These are phyloP conservation scores for Meteorus cinctellus DNA, from an alignment of 2,888 invertebrate genomes.

Conservation along the genomic window DNA sequence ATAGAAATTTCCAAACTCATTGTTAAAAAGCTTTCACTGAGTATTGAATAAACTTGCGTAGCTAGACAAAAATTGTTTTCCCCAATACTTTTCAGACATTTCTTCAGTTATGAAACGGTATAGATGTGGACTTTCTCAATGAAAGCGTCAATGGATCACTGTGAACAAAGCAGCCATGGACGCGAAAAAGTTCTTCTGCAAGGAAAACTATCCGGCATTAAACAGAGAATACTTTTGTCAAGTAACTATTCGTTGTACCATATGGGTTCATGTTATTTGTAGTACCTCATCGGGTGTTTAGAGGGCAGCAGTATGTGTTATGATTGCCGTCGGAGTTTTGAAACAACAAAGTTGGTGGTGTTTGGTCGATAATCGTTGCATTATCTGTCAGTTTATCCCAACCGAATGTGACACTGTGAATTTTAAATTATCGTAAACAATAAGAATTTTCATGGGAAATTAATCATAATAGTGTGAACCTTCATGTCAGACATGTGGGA, in stretches of 20 bases:
- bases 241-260: neutral
- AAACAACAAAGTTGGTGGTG: conserved; percentile 21
- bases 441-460: conserved; percentile 24
- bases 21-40: neutral
- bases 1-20: conserved; percentile 19
- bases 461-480: neutral
- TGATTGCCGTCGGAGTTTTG: neutral
- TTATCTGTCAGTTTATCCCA: conserved; percentile 30
- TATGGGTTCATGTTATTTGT: neutral
- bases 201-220: no score
- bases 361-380: conserved; percentile 51
- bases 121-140: neutral
- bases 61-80: neutral
- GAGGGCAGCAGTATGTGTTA: neutral
- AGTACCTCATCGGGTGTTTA: neutral
- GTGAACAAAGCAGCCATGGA: neutral
- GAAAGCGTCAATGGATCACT: neutral
- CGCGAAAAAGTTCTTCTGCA: no score
- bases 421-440: neutral
- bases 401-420: neutral
- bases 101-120: neutral
- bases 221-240: neutral
- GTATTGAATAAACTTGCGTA: neutral
- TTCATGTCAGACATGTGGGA: conserved; percentile 38
- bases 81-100: neutral